These are phyloP conservation scores for Zaprionus africanus DNA, from an alignment of 1,140 invertebrate species.

Conservation along the genomic window DNA sequence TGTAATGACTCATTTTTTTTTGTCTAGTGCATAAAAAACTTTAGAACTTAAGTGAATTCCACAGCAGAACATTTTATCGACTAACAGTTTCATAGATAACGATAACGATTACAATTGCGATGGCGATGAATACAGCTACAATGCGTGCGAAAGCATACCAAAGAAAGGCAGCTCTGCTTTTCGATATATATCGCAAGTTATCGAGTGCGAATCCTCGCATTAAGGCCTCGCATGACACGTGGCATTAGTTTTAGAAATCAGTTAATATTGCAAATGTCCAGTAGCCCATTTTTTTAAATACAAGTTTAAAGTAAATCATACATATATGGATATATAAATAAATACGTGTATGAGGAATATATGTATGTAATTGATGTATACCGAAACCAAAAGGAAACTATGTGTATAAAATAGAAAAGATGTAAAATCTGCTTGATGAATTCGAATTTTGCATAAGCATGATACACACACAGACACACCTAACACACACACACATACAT, in stretches of 20 bases:
- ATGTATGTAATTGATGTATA: slow-evolving; percentile 70
- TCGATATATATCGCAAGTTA: not conserved
- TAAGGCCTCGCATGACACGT: slow-evolving; percentile 1
- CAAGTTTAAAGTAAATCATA: slow-evolving; percentile 40
- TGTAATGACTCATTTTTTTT: slow-evolving; percentile 69
- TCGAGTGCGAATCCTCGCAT: not conserved
- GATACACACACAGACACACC: not conserved
- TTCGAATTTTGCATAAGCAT: slow-evolving; percentile 43
- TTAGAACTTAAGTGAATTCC: slow-evolving; percentile 39
- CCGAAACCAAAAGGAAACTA: slow-evolving; percentile 44
- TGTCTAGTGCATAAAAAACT: slow-evolving; percentile 61
- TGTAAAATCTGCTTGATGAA: slow-evolving; percentile 46
- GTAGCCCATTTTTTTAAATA: slow-evolving; percentile 70
- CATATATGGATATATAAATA: slow-evolving; percentile 1
- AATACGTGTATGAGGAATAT: slow-evolving; percentile 36
- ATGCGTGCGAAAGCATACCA: not conserved
- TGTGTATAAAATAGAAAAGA: slow-evolving; percentile 64
- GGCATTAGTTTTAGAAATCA: slow-evolving; percentile 39
- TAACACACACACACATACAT: slow-evolving; percentile 27
- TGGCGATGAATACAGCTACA: not conserved
- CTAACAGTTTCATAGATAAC: slow-evolving; percentile 32
- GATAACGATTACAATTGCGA: not conserved
- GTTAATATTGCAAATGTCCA: slow-evolving; percentile 59
- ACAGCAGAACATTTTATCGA: slow-evolving; percentile 23
- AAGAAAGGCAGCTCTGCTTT: not conserved